Evolutionary conservation across 1,140 invertebrate genomes (phyloP).

Genomic region (Drosophila pachea): DNA sequence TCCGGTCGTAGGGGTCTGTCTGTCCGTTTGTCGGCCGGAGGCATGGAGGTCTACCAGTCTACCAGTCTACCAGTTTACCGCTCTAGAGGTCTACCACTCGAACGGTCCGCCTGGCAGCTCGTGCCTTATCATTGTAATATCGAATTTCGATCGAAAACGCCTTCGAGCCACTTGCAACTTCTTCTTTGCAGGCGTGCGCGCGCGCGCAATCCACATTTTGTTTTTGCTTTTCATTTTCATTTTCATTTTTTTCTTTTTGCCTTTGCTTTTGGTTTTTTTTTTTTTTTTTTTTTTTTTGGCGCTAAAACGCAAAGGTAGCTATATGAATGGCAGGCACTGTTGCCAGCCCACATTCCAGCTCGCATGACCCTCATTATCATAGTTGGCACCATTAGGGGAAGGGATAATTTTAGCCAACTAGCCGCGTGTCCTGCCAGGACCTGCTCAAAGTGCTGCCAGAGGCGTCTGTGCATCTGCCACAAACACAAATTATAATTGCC

Average conservation of each 20-base stretch:
- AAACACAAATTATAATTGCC: constrained; percentile 57
- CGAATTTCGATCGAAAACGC: constrained; percentile 78
- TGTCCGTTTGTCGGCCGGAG: not conserved
- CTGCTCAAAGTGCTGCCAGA: constrained; percentile 24
- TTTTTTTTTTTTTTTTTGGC: constrained; percentile 57
- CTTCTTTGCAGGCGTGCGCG: constrained; percentile 41
- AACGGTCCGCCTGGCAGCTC: constrained; percentile 33
- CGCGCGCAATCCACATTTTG: too few species aligned
- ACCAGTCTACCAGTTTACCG: not conserved
- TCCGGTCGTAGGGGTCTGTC: constrained; percentile 8
- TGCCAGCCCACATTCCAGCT: constrained; percentile 53
- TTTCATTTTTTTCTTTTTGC: too few species aligned
- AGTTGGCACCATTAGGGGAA: constrained; percentile 73
- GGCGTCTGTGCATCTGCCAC: constrained; percentile 57
- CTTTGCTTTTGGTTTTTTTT: too few species aligned
- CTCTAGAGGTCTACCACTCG: not conserved
- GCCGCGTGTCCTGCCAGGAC: constrained; percentile 49
- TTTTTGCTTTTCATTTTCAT: too few species aligned
- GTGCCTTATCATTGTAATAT: constrained; percentile 74
- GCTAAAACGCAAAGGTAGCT: constrained; percentile 49
- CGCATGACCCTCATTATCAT: constrained; percentile 74
- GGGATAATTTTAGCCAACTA: constrained; percentile 38
- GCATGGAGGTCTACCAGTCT: constrained; percentile 9
- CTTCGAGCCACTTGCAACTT: constrained; percentile 42
- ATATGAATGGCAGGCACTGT: constrained; percentile 29